Evolutionary conservation across 2,888 invertebrate genomes (phyloP).

Genomic region (Drosophila robusta): DNA sequence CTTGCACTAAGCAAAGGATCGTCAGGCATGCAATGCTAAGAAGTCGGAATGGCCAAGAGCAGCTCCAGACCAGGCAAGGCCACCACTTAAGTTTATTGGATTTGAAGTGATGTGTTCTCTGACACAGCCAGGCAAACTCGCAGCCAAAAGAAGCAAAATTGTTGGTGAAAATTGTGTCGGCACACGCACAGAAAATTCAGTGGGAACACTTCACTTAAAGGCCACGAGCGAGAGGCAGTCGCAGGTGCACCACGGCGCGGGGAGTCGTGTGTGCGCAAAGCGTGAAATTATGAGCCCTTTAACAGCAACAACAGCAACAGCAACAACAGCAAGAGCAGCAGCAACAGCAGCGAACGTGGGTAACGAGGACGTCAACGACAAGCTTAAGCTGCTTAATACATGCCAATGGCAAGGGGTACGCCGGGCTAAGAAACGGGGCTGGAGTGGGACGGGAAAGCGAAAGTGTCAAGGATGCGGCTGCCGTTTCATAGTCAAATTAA

Average conservation of each 20-base stretch:
- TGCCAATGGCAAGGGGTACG: constrained; percentile 58
- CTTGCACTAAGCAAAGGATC: constrained; percentile 16
- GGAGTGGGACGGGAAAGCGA: constrained; percentile 58
- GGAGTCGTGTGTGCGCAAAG: constrained; percentile 63
- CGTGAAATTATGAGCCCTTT: constrained; percentile 79
- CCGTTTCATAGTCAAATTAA: constrained; percentile 76
- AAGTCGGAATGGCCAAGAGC: constrained; percentile 20
- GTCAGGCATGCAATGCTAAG: constrained; percentile 26
- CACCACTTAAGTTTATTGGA: constrained; percentile 74
- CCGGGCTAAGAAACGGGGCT: neutral
- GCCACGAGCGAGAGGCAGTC: constrained; percentile 47
- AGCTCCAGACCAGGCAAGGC: constrained; percentile 7
- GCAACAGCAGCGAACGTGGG: constrained; percentile 24
- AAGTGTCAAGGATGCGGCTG: constrained; percentile 78
- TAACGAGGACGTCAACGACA: constrained; percentile 68
- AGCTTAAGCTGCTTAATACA: constrained; percentile 81
- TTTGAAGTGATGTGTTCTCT: constrained; percentile 63
- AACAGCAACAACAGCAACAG: constrained; percentile 43
- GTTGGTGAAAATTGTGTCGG: constrained; percentile 52
- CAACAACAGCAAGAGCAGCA: too few relatives aligned
- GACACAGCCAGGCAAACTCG: constrained; percentile 29
- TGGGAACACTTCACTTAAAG: constrained; percentile 54
- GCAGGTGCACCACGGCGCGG: constrained; percentile 32
- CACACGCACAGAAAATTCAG: constrained; percentile 36
- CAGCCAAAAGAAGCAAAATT: constrained; percentile 37